Base-by-base conservation (phyloP, 2,888 invertebrate genomes). In the Hyposoter dolosus region DNA sequence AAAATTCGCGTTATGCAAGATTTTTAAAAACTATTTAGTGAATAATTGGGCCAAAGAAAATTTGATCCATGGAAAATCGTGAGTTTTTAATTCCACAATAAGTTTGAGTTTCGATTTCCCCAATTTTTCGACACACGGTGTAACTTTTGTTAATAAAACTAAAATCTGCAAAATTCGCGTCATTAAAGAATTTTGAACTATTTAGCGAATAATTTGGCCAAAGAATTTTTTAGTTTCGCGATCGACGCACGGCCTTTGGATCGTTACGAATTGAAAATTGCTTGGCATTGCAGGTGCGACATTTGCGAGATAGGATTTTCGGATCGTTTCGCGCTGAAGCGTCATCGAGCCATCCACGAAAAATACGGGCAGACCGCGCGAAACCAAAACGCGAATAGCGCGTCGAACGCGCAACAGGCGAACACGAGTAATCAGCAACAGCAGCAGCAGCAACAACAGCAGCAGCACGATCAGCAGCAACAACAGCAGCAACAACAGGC, bases 291-390 rank as follows among this genome's bases (percentile, higher is more conserved):
- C 90, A 97, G 97, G 93, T 98, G 98, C 94, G 97, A 97, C 89
- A 97, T 97, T 79, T 98, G 98, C 93, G 97, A 97, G 87, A 98
- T 98, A 65, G 97, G 98, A 77, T 98, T 98, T 93, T 97, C 97
- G 40, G 98, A 98, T 94, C 95, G 98, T 88, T 98, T 98, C 93
- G 98, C 98, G 32, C 95, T 98, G 84, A 98, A 98, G 92, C 95
- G 98, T 86, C 98, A 98, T 93, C 95, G 98, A 89, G 97, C 97
- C 89, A 98, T 98, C 90, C 98, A 98, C 94, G 98, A 98, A 91
- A 98, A 98, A 94, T 98, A 98, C 92, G 98, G 97, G 94, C 94
- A 93, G 86, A 93, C 94, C 63, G 96, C 94, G 89, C 95, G 94
- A 89, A 96, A 95, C 92, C 95, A 93, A 86, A 93, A 92, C 72